Base-by-base conservation (phyloP, 2,113 vertebrate species). In the Anseranas semipalmata region DNA sequence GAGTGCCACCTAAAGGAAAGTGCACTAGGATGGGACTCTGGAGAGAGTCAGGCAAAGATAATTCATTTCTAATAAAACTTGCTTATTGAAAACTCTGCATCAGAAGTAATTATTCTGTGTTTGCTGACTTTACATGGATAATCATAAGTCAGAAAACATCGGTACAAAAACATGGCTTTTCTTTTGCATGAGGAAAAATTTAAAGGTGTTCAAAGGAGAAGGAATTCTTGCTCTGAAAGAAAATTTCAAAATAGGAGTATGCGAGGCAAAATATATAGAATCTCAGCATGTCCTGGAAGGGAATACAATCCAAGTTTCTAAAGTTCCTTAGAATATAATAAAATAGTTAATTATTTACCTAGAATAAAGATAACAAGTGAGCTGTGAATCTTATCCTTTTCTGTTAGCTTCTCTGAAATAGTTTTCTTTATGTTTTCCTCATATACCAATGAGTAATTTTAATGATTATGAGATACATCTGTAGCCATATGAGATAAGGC, bases 1-100 rank as follows among this genome's bases (percentile, higher is more conserved):
- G 87, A 96, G 74, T 89, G 87, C 91, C 92, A 93, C 41, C 91
- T 91, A 91, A 96, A 95, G 74, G 87, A 39, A 92, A 93, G 87
- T 48, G 65, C 79, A 78, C 39, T 50, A 66, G 80, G 80, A 81
- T 46, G 39, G 82, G 81, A 59, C 84, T 62, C 70, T 39, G 58
- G 33, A 95, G 86, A 62, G 66, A 85, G 67, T 48, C 32, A 62
- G n/a, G 17, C 71, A 77, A 74, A 80, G 67, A 88, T n/a, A 88
- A 74, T 91, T 46, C 66, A 73, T 50, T 87, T 91, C 74, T 89
- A 95, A 94, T 82, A 91, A 91, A 94, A 81, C 35, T 58, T 30
- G 33, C 24, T 76, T 86, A 89, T 52, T 91, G 39, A 25, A 35
- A 95, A 95, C 46, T 89, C 89, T 83, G 33, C 27, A 53, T 71